Evolutionary conservation across 1,140 invertebrate genomes (phyloP).

Genomic region (Portunus trituberculatus): DNA sequence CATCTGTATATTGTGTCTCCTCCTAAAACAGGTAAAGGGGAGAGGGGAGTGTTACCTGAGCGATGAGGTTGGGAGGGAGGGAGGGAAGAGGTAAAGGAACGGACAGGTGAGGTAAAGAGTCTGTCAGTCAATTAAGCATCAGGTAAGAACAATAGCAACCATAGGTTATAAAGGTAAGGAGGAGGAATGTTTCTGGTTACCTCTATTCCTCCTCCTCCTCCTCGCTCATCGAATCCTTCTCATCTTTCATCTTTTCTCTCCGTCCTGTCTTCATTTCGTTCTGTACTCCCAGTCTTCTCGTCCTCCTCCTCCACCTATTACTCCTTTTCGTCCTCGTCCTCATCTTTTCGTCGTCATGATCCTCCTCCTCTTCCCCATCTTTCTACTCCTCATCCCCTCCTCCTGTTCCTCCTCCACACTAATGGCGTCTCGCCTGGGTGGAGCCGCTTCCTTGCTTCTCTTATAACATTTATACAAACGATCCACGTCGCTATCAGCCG

Average conservation of each 20-base stretch:
- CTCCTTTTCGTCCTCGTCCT: too few species aligned
- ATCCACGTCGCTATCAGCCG: slow-evolving; percentile 7
- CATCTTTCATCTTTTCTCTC: background rate
- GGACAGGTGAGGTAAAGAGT: background rate
- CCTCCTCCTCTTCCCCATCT: background rate
- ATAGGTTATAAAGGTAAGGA: background rate
- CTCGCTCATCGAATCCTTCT: background rate
- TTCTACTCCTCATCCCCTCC: background rate
- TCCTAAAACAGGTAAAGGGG: background rate
- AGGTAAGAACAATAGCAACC: background rate
- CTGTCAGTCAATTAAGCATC: background rate
- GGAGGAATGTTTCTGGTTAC: background rate
- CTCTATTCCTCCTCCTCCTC: background rate
- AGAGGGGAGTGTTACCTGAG: background rate
- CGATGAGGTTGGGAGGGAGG: background rate
- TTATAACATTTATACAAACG: slow-evolving; percentile 24
- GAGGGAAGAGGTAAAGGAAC: background rate
- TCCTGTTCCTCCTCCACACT: background rate
- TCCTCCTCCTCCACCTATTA: too few species aligned
- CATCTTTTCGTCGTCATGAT: too few species aligned
- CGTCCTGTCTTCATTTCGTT: background rate
- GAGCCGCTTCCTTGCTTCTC: slow-evolving; percentile 16
- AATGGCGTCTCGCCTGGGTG: slow-evolving; percentile 8
- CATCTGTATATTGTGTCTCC: background rate
- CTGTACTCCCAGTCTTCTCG: background rate